Base-by-base conservation (phyloP, 2,888 invertebrate species). In the Drosophila paracracens region DNA sequence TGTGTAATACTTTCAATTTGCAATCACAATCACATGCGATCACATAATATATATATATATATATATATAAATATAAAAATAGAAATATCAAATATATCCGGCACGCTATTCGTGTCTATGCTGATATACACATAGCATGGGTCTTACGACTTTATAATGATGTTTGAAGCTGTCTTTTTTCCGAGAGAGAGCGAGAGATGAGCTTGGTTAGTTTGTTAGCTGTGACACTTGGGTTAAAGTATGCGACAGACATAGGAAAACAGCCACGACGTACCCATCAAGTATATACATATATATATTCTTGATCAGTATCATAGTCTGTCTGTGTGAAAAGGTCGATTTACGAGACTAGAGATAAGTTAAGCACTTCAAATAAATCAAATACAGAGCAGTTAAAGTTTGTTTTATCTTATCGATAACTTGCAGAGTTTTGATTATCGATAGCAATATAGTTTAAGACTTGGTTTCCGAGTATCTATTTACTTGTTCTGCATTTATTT, bases 21-120 rank as follows among this genome's bases (percentile, higher is more conserved):
- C 76, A 80, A 77, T 64, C 70, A 59, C 80, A 77, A 81, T 67
- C 65, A 69, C 77, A 71, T 76, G 71, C 70, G 70, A 81, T 59
- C 46, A 35, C 40, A 21, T 21, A 21, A 21, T 21, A 21, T 21
- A 21, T 21, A 21, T 21, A 31, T 36, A 36, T 31, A 61, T 57
- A 36, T 31, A 16, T 46, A 43, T 4, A 33, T n/a, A 33, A 2
- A 8, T 13, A 4, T 7, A 31, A 8, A 52, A 7, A 35, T 67
- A 61, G 48, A 58, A 54, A 33, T 62, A 25, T 67, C 6, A 31
- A 63, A 53, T 57, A 57, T 71, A 78, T 78, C 77, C 81, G 71
- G 77, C 77, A 78, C 81, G 81, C 77, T 58, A 78, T 81, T 52
- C 71, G 51, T 61, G 50, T 51, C 21, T 33, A 48, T 29, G 68